phyloP scores from a whole-genome alignment of 2,888 invertebrate species.

The Acleris laterana region DNA sequence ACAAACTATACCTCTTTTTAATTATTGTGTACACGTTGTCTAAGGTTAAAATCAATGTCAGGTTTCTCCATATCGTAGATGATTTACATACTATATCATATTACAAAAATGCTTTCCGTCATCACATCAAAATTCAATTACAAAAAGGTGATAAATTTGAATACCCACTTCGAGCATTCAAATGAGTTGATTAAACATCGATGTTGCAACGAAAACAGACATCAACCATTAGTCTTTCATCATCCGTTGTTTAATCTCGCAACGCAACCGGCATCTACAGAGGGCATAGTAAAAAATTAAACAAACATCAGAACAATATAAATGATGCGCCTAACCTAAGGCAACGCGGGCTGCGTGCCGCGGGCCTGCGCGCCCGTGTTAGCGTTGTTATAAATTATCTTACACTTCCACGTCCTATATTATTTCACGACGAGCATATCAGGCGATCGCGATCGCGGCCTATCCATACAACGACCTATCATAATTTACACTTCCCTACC shows the following conservation, averaged over 20 bases:
- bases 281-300: slow-evolving; percentile 73
- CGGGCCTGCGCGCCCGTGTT: slow-evolving; percentile 64
- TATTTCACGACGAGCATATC: slow-evolving; percentile 78
- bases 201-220: slow-evolving; percentile 74
- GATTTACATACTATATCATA: slow-evolving; percentile 41
- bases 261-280: slow-evolving; percentile 68
- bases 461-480: slow-evolving; percentile 69
- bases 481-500: slow-evolving; percentile 64
- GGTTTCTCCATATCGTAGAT: slow-evolving; percentile 45
- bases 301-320: slow-evolving; percentile 81
- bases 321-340: slow-evolving; percentile 80
- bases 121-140: slow-evolving; percentile 67
- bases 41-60: not conserved
- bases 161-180: slow-evolving; percentile 66
- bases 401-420: slow-evolving; percentile 73
- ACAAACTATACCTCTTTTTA: no score
- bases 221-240: slow-evolving; percentile 76
- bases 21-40: not conserved
- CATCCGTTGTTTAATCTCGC: slow-evolving; percentile 78
- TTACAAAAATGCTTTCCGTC: slow-evolving; percentile 54
- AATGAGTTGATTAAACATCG: slow-evolving; percentile 79
- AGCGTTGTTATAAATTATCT: slow-evolving; percentile 77
- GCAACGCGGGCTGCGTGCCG: slow-evolving; percentile 69
- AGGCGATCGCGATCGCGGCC: slow-evolving; percentile 67
- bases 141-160: slow-evolving; percentile 66